Percentiles rank a stretch among this genome's conserved stretches.
Evolutionary conservation across 2,888 invertebrate species (phyloP).

Genomic region (Oxyteleia sp.): DNA sequence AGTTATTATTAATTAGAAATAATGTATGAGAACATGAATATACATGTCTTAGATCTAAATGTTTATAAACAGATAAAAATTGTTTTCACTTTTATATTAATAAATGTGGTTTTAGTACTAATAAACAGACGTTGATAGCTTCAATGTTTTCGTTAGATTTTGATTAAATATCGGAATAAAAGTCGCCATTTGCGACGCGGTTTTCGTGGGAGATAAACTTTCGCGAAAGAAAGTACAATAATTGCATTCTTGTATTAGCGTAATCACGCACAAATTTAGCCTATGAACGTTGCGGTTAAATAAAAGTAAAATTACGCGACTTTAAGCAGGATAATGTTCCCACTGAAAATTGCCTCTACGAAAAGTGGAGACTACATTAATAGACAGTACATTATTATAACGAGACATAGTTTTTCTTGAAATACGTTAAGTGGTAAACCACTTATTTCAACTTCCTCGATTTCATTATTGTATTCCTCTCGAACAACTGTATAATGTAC

Average conservation of each 20-base stretch:
- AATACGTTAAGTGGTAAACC: too few species aligned
- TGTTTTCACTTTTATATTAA: not conserved
- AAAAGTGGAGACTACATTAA: too few species aligned
- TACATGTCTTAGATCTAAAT: too few species aligned
- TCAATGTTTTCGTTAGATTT: not conserved
- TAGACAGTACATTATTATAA: too few species aligned
- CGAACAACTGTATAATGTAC: too few species aligned
- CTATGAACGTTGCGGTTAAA: conserved; percentile 10
- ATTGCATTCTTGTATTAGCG: conserved; percentile 48
- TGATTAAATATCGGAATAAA: conserved; percentile 16
- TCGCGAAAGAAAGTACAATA: conserved; percentile 60
- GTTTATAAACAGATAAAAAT: not conserved
- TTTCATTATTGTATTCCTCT: too few species aligned
- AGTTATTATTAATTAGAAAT: not conserved
- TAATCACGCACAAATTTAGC: conserved; percentile 46
- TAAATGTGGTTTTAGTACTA: not conserved
- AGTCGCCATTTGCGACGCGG: conserved; percentile 18
- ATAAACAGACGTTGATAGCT: not conserved
- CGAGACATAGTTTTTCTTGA: too few species aligned
- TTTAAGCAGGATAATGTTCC: not conserved
- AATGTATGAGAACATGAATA: not conserved
- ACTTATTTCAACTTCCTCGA: too few species aligned
- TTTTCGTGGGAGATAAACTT: conserved; percentile 62
- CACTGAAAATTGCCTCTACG: not conserved
- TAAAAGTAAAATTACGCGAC: conserved; percentile 26